Evolutionary conservation across 64 coral and sea anemone genomes (phyloP), one percentile per base, ranked within the genome.

Genomic region (Orbicella faveolata): DNA sequence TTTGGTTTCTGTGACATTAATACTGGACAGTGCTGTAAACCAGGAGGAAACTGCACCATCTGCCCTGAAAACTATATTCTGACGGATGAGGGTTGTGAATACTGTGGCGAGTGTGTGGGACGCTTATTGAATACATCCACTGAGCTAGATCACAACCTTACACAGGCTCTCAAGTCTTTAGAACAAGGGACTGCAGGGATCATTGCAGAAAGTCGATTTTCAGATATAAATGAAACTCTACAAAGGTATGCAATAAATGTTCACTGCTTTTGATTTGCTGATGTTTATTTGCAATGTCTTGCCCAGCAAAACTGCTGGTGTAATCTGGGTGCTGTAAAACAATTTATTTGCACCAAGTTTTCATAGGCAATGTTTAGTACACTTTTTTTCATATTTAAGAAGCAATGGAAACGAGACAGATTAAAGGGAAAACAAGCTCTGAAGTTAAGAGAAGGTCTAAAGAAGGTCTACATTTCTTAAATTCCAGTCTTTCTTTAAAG

Each of bases 1-100:
- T 97, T 85, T 89, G 95, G 95, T 20, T 97, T 97, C 74, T 97
- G 95, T 74, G 95, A 97, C 34, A 67, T 97, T 6, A 97, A 94
- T 21, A 97, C 95, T 37, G 95, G 95, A 4, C 92, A 97, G 84
- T 97, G 95, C 48, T 97, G 95, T 78, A 87, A 88, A 21, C 78
- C 59, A 36, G 92, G 89, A 37, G 95, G 95, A 16, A 97, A 97
- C 64, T 97, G 95, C 66, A 97, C 95, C 55, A 97, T 97, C 20
- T 97, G 95, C 17, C 95, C 95, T 34, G 52, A 63, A 7, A 93
- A 93, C 79, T 91, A 97, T 52, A 93, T 90, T 48, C 82, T 94
- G 23, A 94, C 88, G 3, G 44, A 77, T 34, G 80, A 88, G 19
- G 95, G 95, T 61, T 97, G 95, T 94, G 92, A 97, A 79, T 97